These are phyloP conservation scores for Paratilapia polleni DNA, from an alignment of 2,113 vertebrate species.

Conservation along the genomic window DNA sequence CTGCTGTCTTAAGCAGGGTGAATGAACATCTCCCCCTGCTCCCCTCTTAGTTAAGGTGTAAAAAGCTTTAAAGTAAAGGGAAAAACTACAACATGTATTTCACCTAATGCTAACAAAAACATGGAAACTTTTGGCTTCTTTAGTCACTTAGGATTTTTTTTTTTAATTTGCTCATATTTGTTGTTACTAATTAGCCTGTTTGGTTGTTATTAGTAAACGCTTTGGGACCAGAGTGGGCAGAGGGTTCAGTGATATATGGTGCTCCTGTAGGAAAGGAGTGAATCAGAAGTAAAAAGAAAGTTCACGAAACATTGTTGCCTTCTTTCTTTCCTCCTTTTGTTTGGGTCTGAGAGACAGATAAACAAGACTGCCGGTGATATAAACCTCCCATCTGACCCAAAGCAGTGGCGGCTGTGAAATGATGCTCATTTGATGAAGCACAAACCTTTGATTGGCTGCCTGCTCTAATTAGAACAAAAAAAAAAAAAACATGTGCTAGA, in stretches of 20 bases:
- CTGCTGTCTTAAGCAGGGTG: too few relatives aligned
- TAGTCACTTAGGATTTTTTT: not conserved
- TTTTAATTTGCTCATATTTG: not conserved
- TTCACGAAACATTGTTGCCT: constrained; percentile 5
- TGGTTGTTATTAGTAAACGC: not conserved
- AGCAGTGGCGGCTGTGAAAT: constrained; percentile 30
- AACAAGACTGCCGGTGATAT: constrained; percentile 9
- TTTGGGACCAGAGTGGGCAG: constrained; percentile 26
- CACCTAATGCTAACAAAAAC: not conserved
- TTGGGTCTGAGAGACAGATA: constrained; percentile 2
- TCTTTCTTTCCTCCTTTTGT: not conserved
- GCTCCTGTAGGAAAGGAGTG: not conserved
- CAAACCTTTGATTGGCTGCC: constrained; percentile 47
- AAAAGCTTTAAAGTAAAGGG: too few relatives aligned
- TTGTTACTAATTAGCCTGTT: constrained; percentile 5
- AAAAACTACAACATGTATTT: not conserved
- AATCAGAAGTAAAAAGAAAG: constrained; percentile 14
- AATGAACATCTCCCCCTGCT: too few relatives aligned
- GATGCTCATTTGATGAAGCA: constrained; percentile 47
- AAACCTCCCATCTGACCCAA: constrained; percentile 40
- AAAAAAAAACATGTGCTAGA: constrained; percentile 11
- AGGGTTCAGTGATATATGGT: constrained; percentile 7
- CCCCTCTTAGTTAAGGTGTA: too few relatives aligned
- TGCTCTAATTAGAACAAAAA: constrained; percentile 48
- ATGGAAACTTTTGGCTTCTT: not conserved